Base-by-base conservation (phyloP, 2,888 invertebrate species). In the Heliconius ismenius region DNA sequence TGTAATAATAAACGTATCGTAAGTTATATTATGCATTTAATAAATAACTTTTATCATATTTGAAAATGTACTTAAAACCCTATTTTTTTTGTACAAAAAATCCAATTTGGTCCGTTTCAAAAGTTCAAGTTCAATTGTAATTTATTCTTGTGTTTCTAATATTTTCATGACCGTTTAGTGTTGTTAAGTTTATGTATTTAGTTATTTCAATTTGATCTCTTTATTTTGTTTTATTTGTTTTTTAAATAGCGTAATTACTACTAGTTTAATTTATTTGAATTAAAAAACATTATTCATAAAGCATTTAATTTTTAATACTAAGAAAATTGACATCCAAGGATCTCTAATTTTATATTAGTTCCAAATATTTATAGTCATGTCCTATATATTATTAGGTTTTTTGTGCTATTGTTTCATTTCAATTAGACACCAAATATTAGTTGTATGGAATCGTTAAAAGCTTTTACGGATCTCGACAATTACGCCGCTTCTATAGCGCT, bases 341-440 rank as follows among this genome's bases (percentile, higher is more conserved):
- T 94, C 93, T 94, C 93, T 92, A 88, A 86, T 89, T 87, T 89
- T 85, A 88, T 88, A 90, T 91, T 87, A 93, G 90, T 93, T 92
- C 92, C 92, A 93, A 93, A 92, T 91, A 90, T 88, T 88, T 82
- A 88, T 92, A 93, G 93, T 94, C 92, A 91, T 90, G 39, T 39
- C 36, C 26, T 26, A 87, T 84, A 85, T 82, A 81, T 36, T 39
- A 39, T 86, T 84, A 84, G 65, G 39, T 76, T 62, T 63, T 70
- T 58, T 36, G 70, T 70, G 70, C 70, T 70, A 54, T 84, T 83
- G 84, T 84, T 86, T 86, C 82, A 80, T 84, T 88, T 89, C 83
- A 83, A 89, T 89, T 90, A 89, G 88, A 90, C 86, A 85, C 93
- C 93, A 93, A 94, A 93, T 92, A 94, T 93, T 93, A 93, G 91